phyloP scores from a whole-genome alignment of 2,113 vertebrate species.

The Phyllostomus discolor region DNA sequence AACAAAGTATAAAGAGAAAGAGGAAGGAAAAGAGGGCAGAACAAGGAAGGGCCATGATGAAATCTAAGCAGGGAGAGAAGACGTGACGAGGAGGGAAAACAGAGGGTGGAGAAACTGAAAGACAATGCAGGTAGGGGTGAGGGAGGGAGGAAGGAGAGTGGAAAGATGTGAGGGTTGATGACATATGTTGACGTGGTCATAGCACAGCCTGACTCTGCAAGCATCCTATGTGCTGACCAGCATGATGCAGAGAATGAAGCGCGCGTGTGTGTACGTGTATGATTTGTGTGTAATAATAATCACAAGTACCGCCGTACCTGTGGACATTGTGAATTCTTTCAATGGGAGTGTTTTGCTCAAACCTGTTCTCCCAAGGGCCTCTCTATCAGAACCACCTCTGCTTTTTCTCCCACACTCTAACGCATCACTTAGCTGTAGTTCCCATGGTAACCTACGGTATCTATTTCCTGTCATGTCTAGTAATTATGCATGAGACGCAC shows the following conservation, averaged over 20 bases:
- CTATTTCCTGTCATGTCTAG: slow-evolving; percentile 12
- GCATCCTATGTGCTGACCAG: not conserved
- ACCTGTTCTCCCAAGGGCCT: not conserved
- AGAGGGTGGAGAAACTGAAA: not conserved
- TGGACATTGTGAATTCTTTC: not conserved
- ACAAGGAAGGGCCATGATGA: not conserved
- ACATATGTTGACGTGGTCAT: too few species aligned
- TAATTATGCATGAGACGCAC: slow-evolving; percentile 47
- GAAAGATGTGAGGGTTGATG: not conserved
- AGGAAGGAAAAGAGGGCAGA: not conserved
- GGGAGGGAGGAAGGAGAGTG: not conserved
- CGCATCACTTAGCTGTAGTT: slow-evolving; percentile 51
- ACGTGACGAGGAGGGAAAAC: not conserved
- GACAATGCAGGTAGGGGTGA: not conserved
- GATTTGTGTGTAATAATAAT: not conserved
- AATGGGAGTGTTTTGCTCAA: not conserved
- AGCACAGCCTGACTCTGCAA: not conserved
- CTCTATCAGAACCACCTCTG: slow-evolving; percentile 30
- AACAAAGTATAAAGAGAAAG: not conserved
- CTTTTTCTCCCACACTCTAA: slow-evolving; percentile 17
- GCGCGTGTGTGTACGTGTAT: not conserved
- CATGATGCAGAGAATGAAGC: not conserved
- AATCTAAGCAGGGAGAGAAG: not conserved
- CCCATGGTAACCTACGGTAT: slow-evolving; percentile 51
- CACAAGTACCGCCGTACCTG: not conserved